phyloP scores from a whole-genome alignment of 1,140 invertebrate genomes.

The Papilio polyxenes region DNA sequence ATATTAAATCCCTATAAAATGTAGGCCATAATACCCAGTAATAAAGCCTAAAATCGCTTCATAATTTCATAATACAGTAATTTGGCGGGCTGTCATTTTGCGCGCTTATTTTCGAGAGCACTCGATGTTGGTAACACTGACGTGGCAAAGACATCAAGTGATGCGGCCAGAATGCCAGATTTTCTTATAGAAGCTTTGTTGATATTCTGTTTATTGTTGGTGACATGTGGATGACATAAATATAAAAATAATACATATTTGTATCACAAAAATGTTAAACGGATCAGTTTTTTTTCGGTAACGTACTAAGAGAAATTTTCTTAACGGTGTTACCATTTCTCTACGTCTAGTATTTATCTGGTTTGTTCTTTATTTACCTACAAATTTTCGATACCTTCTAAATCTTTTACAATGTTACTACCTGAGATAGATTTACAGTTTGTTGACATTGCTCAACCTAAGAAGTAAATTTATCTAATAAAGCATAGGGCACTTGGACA shows the following conservation, averaged over 20 bases:
- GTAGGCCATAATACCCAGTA: constrained; percentile 5
- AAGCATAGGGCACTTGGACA: not conserved
- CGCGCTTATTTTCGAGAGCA: constrained; percentile 65
- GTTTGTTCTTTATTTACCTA: too few species aligned
- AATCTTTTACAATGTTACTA: not conserved
- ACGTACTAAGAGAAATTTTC: not conserved
- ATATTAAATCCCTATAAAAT: not conserved
- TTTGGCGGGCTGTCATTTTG: constrained; percentile 60
- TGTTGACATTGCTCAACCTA: not conserved
- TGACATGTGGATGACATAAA: constrained; percentile 39
- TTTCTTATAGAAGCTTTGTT: constrained; percentile 42
- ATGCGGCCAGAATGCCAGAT: constrained; percentile 44
- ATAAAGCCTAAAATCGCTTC: constrained; percentile 36
- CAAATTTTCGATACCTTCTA: too few species aligned
- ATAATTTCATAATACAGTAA: constrained; percentile 31
- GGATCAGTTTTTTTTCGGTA: constrained; percentile 8
- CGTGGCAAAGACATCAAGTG: constrained; percentile 70
- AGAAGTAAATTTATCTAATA: too few species aligned
- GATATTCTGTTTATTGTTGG: constrained; percentile 44
- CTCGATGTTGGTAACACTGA: constrained; percentile 70
- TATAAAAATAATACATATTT: not conserved
- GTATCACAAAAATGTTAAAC: not conserved
- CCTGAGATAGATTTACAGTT: not conserved
- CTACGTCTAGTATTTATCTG: too few species aligned
- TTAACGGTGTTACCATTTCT: too few species aligned